A percentile compares a stretch with the other conserved stretches of the same genome.
Evolutionary conservation across 2,888 invertebrate genomes (phyloP).

Genomic region (Drosophila aldrichi): DNA sequence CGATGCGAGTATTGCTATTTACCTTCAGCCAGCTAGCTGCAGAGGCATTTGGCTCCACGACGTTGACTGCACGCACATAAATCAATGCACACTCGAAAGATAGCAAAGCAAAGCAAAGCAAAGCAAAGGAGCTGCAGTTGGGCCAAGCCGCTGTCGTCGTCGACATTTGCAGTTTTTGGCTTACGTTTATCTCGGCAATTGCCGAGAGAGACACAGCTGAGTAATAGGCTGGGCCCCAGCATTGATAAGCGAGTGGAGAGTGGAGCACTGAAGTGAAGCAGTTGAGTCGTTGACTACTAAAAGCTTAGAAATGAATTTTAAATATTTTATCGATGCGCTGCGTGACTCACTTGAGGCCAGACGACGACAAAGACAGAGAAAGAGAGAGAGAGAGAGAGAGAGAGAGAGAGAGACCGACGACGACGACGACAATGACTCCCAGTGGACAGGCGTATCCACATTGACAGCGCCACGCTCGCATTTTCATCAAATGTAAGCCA

Average conservation of each 20-base stretch:
- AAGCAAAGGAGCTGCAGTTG: constrained; percentile 7
- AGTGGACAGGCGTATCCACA: constrained; percentile 52
- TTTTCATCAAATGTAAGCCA: constrained; percentile 74
- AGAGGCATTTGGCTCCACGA: not conserved
- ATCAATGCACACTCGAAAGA: constrained; percentile 80
- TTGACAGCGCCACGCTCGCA: constrained; percentile 57
- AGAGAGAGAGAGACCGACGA: not conserved
- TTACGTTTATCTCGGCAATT: constrained; percentile 46
- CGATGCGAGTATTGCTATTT: constrained; percentile 48
- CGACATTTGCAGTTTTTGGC: constrained; percentile 53
- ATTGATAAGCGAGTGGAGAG: constrained; percentile 47
- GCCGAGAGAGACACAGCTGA: constrained; percentile 24
- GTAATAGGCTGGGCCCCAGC: constrained; percentile 32
- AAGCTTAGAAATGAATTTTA: constrained; percentile 80
- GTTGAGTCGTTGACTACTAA: constrained; percentile 58
- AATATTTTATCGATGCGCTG: constrained; percentile 77
- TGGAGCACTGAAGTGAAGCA: not conserved
- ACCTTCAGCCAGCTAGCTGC: constrained; percentile 37
- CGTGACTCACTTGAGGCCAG: constrained; percentile 68
- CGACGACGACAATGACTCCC: constrained; percentile 38
- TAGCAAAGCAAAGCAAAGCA: constrained; percentile 19
- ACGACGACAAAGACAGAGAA: constrained; percentile 1
- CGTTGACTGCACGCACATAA: constrained; percentile 63
- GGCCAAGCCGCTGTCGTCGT: constrained; percentile 19
- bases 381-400: not conserved